Evolutionary conservation across 2,888 invertebrate genomes (phyloP).

Genomic region (Dascillus cervinus): DNA sequence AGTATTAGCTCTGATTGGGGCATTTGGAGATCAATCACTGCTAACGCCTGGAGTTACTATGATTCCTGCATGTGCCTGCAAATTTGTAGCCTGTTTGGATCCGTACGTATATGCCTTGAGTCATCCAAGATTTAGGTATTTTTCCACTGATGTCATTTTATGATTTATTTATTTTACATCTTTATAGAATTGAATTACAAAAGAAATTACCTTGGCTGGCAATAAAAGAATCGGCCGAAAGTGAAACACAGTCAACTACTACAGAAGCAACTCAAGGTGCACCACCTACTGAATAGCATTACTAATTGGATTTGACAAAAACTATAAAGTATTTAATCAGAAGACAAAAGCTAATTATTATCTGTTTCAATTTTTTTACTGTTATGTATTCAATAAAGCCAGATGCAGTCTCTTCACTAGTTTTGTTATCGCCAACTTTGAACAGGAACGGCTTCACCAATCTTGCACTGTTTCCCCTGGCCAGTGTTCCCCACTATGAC

Average conservation of each 20-base stretch:
- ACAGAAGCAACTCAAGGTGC: constrained; percentile 47
- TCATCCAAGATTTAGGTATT: constrained; percentile 77
- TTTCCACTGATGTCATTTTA: not conserved
- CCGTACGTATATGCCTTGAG: constrained; percentile 88
- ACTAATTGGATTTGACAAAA: too few species aligned
- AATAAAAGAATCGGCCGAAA: constrained; percentile 53
- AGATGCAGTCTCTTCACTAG: too few species aligned
- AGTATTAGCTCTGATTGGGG: constrained; percentile 71
- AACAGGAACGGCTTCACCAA: too few species aligned
- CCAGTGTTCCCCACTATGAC: too few species aligned
- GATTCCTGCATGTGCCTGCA: constrained; percentile 82
- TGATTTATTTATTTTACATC: too few species aligned
- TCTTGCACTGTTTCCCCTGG: too few species aligned
- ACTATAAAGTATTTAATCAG: too few species aligned
- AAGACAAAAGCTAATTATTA: too few species aligned
- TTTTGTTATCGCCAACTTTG: too few species aligned
- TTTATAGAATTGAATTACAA: constrained; percentile 63
- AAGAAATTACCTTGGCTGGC: constrained; percentile 74
- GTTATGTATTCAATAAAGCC: too few species aligned
- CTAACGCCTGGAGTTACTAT: constrained; percentile 73
- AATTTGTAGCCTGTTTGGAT: constrained; percentile 84
- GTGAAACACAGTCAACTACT: constrained; percentile 51
- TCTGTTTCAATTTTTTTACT: too few species aligned
- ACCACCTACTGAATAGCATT: too few species aligned
- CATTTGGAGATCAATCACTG: constrained; percentile 67